Evolutionary conservation across 2,797 vertebrate species (phyloP).

Genomic region (Falco peregrinus): DNA sequence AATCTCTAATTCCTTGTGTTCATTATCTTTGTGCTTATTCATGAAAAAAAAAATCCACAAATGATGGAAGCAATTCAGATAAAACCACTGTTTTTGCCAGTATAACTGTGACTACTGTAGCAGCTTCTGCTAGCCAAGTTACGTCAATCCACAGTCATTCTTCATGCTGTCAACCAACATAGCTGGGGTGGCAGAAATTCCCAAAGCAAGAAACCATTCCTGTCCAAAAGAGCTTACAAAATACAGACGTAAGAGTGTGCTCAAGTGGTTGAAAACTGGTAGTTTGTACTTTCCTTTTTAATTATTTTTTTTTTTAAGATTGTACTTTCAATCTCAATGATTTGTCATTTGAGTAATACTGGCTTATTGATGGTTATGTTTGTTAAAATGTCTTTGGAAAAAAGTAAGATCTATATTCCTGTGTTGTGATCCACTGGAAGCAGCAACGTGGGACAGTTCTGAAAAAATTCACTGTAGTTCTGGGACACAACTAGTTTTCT

Average conservation of each 20-base stretch:
- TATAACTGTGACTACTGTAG: neutral
- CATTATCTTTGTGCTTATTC: neutral
- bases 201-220: neutral
- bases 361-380: neutral
- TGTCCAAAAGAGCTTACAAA: neutral
- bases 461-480: neutral
- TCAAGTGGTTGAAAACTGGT: slow-evolving; percentile 4
- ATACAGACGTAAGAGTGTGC: neutral
- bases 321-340: neutral
- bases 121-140: slow-evolving; percentile 38
- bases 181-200: slow-evolving; percentile 20
- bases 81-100: neutral
- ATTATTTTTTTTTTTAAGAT: neutral
- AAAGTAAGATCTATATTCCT: neutral
- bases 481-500: neutral
- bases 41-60: neutral
- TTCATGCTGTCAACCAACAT: neutral
- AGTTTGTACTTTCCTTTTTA: neutral
- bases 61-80: neutral
- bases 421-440: neutral
- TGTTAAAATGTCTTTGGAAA: neutral
- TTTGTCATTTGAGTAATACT: neutral
- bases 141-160: slow-evolving; percentile 26
- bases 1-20: neutral
- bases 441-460: neutral